Evolutionary conservation across 2,888 invertebrate species (phyloP).

Genomic region (Drosophila cracens): DNA sequence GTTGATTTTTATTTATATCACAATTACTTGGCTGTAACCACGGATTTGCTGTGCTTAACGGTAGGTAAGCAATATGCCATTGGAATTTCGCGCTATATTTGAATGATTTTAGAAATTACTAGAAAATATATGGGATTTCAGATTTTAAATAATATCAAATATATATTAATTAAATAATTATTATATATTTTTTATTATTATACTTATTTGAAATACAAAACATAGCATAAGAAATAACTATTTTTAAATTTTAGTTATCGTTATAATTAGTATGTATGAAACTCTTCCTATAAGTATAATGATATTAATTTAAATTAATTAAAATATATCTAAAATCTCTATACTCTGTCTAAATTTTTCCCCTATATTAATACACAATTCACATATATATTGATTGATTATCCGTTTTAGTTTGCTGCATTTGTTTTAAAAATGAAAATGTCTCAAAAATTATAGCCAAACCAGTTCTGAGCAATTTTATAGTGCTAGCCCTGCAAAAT

Average conservation of each 20-base stretch:
- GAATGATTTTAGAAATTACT: neutral
- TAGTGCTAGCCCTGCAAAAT: conserved; percentile 39
- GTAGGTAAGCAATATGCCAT: conserved; percentile 28
- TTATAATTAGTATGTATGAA: neutral
- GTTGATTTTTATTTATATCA: conserved; percentile 74
- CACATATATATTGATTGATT: neutral
- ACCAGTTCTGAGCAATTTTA: conserved; percentile 26
- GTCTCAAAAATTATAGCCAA: conserved; percentile 10
- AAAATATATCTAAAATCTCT: too few species aligned
- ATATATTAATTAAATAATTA: neutral
- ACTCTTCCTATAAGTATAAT: neutral
- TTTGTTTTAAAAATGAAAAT: neutral
- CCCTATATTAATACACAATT: too few species aligned
- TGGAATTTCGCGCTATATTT: neutral
- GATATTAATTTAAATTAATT: neutral
- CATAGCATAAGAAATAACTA: neutral
- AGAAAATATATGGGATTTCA: neutral
- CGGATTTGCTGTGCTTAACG: conserved; percentile 52
- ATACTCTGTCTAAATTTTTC: too few species aligned
- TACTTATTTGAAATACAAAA: neutral
- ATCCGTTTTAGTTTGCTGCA: neutral
- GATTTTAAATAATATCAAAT: neutral
- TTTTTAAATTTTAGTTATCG: neutral
- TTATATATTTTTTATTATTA: neutral
- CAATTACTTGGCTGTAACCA: conserved; percentile 63